Base-by-base conservation (phyloP, 2,797 vertebrate genomes). In the Sphaeramia orbicularis region DNA sequence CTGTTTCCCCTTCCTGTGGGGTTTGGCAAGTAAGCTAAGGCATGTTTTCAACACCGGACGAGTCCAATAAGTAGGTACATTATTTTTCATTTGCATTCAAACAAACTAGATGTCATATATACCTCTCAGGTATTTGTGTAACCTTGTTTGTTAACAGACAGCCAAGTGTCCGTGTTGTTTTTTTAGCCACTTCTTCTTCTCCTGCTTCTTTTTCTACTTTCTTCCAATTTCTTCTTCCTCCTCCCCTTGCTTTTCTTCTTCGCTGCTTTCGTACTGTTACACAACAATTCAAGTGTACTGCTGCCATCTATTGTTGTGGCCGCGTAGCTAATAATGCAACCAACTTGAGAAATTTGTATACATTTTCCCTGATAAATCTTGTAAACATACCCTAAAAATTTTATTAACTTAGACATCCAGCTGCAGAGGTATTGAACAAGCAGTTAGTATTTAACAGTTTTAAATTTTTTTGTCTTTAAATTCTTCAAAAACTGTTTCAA, bases 81-180 rank as follows among this genome's bases (percentile, higher is more conserved):
- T 10, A 37, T 19, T 44, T 5, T 38, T 2, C 18, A 54, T 49
- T 50, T 76, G 48, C 27, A 49, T 65, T 61, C 35, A 80, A 77
- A 75, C 66, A 63, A 60, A 66, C 35, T 36, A 40, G 9, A 66
- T 68, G 58, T 16, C 48, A 62, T 50, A 73, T 80, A 65, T 89
- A 89, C 83, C 86, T 89, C 37, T 66, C 16, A 32, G 51, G 57
- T 64, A 73, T 74, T 15, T 81, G 69, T 86, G 66, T 82, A 86
- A 86, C 83, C 85, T 87, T 84, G 81, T 90, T 89, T 89, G 73
- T 83, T 53, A 62, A 84, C 84, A 83, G 74, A 82, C 74, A 81
- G 71, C 74, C 68, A 84, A 79, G 62, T 76, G 77, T 35, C 83
- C 85, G 78, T 86, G 80, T 80, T 86, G 68, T 87, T 83, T 80